These are phyloP conservation scores for Halichondria panicea DNA, from an alignment of 37 sponge, comb jelly and placozoan genomes.

Conservation along the genomic window DNA sequence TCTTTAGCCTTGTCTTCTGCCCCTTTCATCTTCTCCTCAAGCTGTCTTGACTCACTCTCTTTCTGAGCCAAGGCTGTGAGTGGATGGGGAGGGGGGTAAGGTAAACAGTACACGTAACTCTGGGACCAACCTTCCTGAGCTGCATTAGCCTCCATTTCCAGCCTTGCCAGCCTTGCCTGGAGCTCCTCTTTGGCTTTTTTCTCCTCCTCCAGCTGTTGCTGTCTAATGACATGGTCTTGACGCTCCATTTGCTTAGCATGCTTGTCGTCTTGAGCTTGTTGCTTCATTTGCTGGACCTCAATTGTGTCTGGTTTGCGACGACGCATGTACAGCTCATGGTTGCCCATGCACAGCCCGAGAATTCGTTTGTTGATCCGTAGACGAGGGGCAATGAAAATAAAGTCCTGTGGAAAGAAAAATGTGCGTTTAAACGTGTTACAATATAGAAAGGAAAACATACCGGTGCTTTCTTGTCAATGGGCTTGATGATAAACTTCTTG, in stretches of 20 bases:
- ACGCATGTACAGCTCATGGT: conserved; percentile 98
- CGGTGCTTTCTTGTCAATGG: conserved; percentile 96
- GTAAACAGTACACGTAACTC: too few relatives aligned
- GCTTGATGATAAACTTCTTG: conserved; percentile 96
- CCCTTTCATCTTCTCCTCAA: not conserved
- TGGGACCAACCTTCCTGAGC: conserved; percentile 73
- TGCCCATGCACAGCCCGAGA: conserved; percentile 97
- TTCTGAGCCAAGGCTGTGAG: too few relatives aligned
- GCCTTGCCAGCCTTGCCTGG: conserved; percentile 41
- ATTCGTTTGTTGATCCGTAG: conserved; percentile 95
- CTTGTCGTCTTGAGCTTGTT: conserved; percentile 88
- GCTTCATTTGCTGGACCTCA: conserved; percentile 99
- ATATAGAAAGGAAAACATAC: too few relatives aligned
- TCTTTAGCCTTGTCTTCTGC: not conserved
- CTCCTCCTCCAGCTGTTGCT: conserved; percentile 82
- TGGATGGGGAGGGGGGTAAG: too few relatives aligned
- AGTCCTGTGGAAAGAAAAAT: too few relatives aligned
- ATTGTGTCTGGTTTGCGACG: conserved; percentile 97
- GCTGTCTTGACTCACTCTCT: not conserved
- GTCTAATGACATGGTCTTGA: conserved; percentile 67
- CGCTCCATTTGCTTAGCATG: conserved; percentile 78
- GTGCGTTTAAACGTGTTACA: too few relatives aligned
- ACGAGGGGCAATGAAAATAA: conserved; percentile 91
- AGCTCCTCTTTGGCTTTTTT: conserved; percentile 66
- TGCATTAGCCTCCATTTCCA: conserved; percentile 47